These are phyloP conservation scores for Lineus longissimus DNA, from an alignment of 1,140 invertebrate genomes.

Conservation along the genomic window DNA sequence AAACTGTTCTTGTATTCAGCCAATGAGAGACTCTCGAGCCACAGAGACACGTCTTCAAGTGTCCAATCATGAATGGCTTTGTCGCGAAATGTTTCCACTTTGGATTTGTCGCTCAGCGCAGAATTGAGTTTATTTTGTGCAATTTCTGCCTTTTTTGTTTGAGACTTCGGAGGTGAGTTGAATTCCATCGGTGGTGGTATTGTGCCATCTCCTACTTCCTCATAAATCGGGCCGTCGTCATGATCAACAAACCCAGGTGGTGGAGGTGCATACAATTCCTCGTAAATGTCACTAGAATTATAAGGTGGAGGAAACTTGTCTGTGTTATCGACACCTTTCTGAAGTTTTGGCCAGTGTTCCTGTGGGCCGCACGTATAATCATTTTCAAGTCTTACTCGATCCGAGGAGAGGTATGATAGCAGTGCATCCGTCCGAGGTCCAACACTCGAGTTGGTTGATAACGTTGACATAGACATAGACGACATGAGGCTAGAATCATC, in stretches of 20 bases:
- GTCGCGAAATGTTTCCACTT: slow-evolving; percentile 24
- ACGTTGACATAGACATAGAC: slow-evolving; percentile 7
- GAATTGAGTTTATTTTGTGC: background rate
- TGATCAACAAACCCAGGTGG: slow-evolving; percentile 11
- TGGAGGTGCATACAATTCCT: slow-evolving; percentile 6
- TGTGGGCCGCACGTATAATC: background rate
- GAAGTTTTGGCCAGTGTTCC: background rate
- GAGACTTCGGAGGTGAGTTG: background rate
- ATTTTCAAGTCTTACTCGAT: background rate
- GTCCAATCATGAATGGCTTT: slow-evolving; percentile 43
- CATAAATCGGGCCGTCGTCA: background rate
- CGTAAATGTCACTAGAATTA: slow-evolving; percentile 4
- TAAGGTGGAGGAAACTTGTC: background rate
- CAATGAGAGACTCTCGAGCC: slow-evolving; percentile 47
- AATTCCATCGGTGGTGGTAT: background rate
- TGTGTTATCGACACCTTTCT: background rate
- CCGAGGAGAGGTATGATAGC: background rate
- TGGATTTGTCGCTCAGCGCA: background rate
- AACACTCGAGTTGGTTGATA: background rate
- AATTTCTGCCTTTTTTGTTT: background rate
- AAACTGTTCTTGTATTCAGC: slow-evolving; percentile 45
- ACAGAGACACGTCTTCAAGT: slow-evolving; percentile 46
- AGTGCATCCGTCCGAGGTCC: background rate
- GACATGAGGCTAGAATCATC: slow-evolving; percentile 10
- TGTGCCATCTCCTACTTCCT: background rate